Base-by-base conservation (phyloP, 2,113 vertebrate genomes). In the Pseudopodoces humilis region DNA sequence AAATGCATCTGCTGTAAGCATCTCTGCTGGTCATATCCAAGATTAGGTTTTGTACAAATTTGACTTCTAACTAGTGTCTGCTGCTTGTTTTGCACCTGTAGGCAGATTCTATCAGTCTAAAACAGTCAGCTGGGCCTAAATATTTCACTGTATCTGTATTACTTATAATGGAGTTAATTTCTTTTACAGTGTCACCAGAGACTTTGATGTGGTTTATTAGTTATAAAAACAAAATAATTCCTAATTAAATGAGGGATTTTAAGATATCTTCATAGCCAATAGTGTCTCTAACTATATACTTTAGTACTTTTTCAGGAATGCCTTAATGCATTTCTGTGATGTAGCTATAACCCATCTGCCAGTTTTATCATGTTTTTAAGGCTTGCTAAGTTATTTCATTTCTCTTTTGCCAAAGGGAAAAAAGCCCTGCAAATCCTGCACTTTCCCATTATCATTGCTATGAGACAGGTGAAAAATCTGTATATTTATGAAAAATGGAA, bases 401-500 rank as follows among this genome's bases (percentile, higher is more conserved):
- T 11, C 31, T 19, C 31, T 85, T 85, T 62, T 88, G 23, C 21
- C 16, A 35, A 0, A 67, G 59, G 15, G 49, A 52, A 55, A 49
- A 47, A 46, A 35, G 0, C 10, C 11, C 4, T 37, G 53, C 6
- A 53, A 56, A 22, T 7, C 13, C 24, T 35, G 13, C 12, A 69
- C 5, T 47, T 77, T 74, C 9, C 33, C 10, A 31, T 74, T 82
- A 44, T 59, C 11, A 11, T 49, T 74, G 33, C 27, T 86, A n/a
- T 30, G 24, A 87, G 43, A 88, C 35, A 77, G 28, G 16, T 63
- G 24, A 86, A 95, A 94, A 94, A 78, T 70, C 35, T 78, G 6
- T 71, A 44, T 86, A 64, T 93, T 70, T 86, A 86, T 81, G 71
- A 83, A 70, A 93, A 96, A 88, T 44, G 30, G 39, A 90, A 83